These are phyloP conservation scores for Eumaeus atala DNA, from an alignment of 1,140 invertebrate genomes.

Conservation along the genomic window DNA sequence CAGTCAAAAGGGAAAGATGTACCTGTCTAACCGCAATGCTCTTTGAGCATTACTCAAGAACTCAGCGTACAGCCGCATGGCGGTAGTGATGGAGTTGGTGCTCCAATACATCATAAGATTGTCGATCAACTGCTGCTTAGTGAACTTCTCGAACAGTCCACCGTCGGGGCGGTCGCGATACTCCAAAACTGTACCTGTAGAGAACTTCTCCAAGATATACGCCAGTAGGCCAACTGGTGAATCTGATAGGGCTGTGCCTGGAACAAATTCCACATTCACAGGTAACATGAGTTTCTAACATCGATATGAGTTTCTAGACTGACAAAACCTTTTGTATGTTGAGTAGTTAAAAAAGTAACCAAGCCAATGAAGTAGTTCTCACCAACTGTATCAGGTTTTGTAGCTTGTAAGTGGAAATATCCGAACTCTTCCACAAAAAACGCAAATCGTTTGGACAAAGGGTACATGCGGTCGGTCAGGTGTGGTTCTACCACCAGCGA, in stretches of 20 bases:
- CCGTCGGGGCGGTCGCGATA: constrained; percentile 78
- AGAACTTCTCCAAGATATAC: constrained; percentile 92
- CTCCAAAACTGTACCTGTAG: constrained; percentile 80
- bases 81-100: constrained; percentile 84
- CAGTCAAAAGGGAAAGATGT: too few species aligned
- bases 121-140: constrained; percentile 86
- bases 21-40: constrained; percentile 40
- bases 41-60: constrained; percentile 62
- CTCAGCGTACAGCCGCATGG: constrained; percentile 85
- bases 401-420: constrained; percentile 89
- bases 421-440: constrained; percentile 81
- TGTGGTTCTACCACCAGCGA: constrained; percentile 75
- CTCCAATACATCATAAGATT: constrained; percentile 94
- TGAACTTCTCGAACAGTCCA: constrained; percentile 78
- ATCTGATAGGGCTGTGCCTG: constrained; percentile 76
- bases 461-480: constrained; percentile 77
- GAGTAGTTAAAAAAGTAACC: too few species aligned
- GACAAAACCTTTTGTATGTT: too few species aligned
- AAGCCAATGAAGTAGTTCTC: too few species aligned
- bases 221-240: constrained; percentile 85
- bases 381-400: constrained; percentile 91
- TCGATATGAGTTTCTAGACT: too few species aligned
- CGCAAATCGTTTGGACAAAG: constrained; percentile 67
- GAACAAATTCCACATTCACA: too few species aligned
- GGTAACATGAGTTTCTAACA: too few species aligned